These are phyloP conservation scores for Oreochromis spilurus DNA, from an alignment of 2,113 vertebrate genomes.

Conservation along the genomic window DNA sequence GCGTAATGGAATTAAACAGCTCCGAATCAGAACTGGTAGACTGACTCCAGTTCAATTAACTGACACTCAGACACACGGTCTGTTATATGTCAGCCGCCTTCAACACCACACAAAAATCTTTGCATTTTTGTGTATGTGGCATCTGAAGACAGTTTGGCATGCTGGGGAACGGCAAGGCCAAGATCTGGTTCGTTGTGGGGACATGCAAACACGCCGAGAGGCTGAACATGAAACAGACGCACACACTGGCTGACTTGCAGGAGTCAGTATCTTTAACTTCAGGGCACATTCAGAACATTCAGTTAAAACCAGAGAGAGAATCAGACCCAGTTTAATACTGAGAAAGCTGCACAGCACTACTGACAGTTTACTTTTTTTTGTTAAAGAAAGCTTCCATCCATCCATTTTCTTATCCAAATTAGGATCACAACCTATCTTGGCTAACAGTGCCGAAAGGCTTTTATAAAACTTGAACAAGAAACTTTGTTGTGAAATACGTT, in stretches of 20 bases:
- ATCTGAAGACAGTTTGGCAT: constrained; percentile 5
- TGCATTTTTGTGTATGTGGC: not conserved
- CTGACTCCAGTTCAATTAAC: constrained; percentile 23
- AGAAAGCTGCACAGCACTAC: not conserved
- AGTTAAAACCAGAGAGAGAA: not conserved
- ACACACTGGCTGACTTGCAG: not conserved
- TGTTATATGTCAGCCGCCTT: constrained; percentile 11
- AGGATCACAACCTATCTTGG: not conserved
- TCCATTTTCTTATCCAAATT: not conserved
- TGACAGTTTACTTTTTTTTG: not conserved
- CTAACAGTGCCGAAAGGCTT: not conserved
- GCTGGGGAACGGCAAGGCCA: not conserved
- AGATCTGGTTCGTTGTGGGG: not conserved
- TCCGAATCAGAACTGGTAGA: constrained; percentile 11
- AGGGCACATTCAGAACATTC: not conserved
- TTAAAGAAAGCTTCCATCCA: not conserved
- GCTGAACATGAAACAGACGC: constrained; percentile 30
- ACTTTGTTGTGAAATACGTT: not conserved
- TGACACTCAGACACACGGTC: not conserved
- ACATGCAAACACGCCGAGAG: not conserved
- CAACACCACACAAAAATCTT: not conserved
- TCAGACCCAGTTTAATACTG: not conserved
- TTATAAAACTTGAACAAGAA: not conserved
- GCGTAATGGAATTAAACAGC: constrained; percentile 42
- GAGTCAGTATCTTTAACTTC: not conserved